phyloP scores from a whole-genome alignment of 2,113 vertebrate genomes.

The Crotalus helleri region DNA sequence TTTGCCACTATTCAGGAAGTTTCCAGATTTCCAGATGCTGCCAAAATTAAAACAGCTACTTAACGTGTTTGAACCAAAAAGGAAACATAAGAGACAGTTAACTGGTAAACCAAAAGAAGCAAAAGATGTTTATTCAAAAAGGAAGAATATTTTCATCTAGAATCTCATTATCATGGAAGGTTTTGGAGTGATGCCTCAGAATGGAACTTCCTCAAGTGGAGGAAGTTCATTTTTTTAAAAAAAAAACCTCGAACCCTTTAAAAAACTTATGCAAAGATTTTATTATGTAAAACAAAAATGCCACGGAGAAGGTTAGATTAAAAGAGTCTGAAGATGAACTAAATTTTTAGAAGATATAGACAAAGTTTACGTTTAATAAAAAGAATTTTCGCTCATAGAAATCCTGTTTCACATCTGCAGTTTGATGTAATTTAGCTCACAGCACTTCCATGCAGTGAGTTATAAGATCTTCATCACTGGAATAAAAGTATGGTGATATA shows the following conservation, averaged over 20 bases:
- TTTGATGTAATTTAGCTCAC: neutral
- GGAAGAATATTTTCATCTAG: neutral
- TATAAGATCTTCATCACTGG: neutral
- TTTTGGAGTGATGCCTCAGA: neutral
- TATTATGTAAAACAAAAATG: neutral
- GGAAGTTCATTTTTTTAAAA: too few relatives aligned
- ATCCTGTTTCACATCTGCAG: neutral
- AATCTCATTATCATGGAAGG: neutral
- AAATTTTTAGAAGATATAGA: neutral
- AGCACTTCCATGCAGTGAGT: neutral
- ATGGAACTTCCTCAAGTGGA: neutral
- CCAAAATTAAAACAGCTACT: neutral
- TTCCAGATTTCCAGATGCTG: neutral
- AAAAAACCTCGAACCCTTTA: neutral
- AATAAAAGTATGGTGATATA: neutral
- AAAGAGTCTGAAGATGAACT: neutral
- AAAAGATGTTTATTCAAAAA: neutral
- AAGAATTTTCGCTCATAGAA: neutral
- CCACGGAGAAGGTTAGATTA: neutral
- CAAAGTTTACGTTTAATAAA: neutral
- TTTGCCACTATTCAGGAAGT: neutral
- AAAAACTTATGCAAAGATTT: neutral
- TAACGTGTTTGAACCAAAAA: neutral
- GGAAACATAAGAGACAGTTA: neutral
- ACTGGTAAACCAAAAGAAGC: neutral